Percentiles rank a stretch among this genome's conserved stretches.
Evolutionary conservation across 2,797 vertebrate genomes (phyloP).

Genomic region (Acanthurus lineatus): DNA sequence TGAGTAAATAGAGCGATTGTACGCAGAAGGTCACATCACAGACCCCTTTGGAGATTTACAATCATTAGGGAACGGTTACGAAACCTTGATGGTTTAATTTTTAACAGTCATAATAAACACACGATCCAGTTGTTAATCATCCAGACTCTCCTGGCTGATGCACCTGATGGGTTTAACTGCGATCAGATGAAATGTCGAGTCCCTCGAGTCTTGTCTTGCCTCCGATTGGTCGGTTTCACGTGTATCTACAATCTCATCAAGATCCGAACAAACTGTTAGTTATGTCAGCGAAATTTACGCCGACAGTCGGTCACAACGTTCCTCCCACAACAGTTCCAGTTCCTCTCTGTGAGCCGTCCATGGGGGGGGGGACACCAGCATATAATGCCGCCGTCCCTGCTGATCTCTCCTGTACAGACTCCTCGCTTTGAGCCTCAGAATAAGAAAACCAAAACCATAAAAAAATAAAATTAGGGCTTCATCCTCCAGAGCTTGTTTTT

Average conservation of each 20-base stretch:
- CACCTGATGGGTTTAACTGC: not conserved
- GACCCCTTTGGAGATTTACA: not conserved
- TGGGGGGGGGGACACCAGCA: constrained; percentile 18
- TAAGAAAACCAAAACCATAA: constrained; percentile 8
- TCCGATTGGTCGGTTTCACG: not conserved
- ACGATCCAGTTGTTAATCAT: not conserved
- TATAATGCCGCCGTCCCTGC: constrained; percentile 26
- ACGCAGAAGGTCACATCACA: constrained; percentile 7
- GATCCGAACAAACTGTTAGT: constrained; percentile 16
- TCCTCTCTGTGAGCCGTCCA: not conserved
- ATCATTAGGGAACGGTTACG: not conserved
- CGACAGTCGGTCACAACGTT: constrained; percentile 20
- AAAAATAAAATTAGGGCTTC: not conserved
- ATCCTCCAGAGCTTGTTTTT: not conserved
- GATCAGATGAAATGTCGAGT: constrained; percentile 4
- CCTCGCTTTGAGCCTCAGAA: constrained; percentile 16
- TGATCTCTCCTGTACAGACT: constrained; percentile 27
- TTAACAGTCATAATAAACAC: constrained; percentile 9
- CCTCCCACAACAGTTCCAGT: constrained; percentile 6
- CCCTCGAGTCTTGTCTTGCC: constrained; percentile 4
- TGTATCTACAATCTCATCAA: constrained; percentile 4
- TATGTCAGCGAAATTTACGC: constrained; percentile 42
- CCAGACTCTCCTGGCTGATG: not conserved
- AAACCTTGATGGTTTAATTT: constrained; percentile 23
- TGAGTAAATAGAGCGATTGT: constrained; percentile 8